Conservation (phyloP, 2,797 vertebrate species). For the Euthynnus affinis region DNA sequence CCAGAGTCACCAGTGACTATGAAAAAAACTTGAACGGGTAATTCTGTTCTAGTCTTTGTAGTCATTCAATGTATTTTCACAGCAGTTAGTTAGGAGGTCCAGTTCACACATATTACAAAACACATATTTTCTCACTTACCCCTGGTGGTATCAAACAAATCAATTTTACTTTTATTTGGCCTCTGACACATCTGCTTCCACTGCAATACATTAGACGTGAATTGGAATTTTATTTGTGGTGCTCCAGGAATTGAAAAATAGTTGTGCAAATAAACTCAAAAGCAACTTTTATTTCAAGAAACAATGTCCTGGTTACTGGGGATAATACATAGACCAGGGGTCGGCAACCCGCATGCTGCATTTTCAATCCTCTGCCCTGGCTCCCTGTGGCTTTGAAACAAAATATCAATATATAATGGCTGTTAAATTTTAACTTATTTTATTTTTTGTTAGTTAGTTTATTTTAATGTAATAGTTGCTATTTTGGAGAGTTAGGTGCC, state of each 20-base stretch:
- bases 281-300: background rate
- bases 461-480: no score
- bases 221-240: background rate
- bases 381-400: no score
- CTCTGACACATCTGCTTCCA: background rate
- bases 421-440: no score
- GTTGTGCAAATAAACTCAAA: background rate
- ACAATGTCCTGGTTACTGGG: background rate
- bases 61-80: background rate
- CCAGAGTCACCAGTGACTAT: slow-evolving; percentile 27
- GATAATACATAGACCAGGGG: background rate
- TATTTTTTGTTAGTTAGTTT: no score
- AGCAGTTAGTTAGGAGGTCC: slow-evolving; percentile 5
- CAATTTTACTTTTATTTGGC: slow-evolving; percentile 1
- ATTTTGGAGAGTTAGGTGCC: no score
- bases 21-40: background rate
- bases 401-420: no score
- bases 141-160: background rate
- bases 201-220: background rate
- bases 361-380: no score
- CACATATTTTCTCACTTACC: slow-evolving; percentile 2
- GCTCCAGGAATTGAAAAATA: background rate
- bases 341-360: no score
- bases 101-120: slow-evolving; percentile 18
- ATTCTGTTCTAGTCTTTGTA: background rate